These are phyloP conservation scores for Hippocampus comes DNA, from an alignment of 2,113 vertebrate genomes.

Conservation along the genomic window DNA sequence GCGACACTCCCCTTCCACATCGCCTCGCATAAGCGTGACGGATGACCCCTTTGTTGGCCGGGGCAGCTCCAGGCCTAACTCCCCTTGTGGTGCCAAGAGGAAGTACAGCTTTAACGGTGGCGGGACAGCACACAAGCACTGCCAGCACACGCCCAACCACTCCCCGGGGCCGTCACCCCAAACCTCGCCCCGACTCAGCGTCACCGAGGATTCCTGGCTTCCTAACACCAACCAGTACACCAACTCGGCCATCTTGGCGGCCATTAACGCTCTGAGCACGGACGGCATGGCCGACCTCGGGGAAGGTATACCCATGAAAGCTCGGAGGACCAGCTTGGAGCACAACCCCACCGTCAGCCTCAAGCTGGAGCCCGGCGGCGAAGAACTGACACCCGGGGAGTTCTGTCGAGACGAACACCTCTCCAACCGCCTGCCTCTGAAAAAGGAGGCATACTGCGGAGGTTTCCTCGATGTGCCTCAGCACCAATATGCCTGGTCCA, in stretches of 20 bases:
- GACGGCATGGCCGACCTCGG: slow-evolving; percentile 84
- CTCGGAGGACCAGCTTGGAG: slow-evolving; percentile 84
- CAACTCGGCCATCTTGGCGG: slow-evolving; percentile 93
- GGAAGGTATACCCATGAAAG: slow-evolving; percentile 88
- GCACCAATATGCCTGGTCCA: slow-evolving; percentile 86
- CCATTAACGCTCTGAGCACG: slow-evolving; percentile 94
- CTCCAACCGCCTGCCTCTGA: slow-evolving; percentile 74
- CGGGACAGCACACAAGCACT: slow-evolving; percentile 60
- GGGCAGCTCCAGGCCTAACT: slow-evolving; percentile 75
- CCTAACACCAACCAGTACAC: slow-evolving; percentile 93
- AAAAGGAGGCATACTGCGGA: slow-evolving; percentile 86
- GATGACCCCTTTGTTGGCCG: slow-evolving; percentile 86
- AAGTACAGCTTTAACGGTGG: slow-evolving; percentile 86
- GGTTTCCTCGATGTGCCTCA: slow-evolving; percentile 91
- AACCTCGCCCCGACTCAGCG: slow-evolving; percentile 84
- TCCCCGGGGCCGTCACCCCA: slow-evolving; percentile 89
- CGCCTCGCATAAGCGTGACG: slow-evolving; percentile 80
- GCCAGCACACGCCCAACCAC: slow-evolving; percentile 81
- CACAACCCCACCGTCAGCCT: slow-evolving; percentile 70
- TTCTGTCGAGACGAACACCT: slow-evolving; percentile 80
- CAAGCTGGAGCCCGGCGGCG: slow-evolving; percentile 85
- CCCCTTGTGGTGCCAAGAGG: slow-evolving; percentile 89
- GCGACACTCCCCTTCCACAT: slow-evolving; percentile 81
- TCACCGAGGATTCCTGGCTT: slow-evolving; percentile 88
- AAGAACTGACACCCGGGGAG: slow-evolving; percentile 76